phyloP scores from a whole-genome alignment of 1,140 invertebrate genomes.

The Nylanderia fulva region DNA sequence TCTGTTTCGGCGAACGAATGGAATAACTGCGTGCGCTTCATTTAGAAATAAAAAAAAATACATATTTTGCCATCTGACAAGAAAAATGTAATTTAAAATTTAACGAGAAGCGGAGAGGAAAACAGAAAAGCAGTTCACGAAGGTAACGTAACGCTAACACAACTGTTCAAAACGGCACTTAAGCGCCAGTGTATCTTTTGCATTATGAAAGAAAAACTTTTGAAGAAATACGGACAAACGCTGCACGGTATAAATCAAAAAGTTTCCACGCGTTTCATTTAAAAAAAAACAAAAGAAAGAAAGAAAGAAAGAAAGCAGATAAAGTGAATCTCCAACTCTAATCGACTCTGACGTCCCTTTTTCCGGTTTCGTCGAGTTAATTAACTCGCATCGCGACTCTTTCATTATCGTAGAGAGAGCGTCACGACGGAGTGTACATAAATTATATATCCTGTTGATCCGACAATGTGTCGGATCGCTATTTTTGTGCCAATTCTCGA shows the following conservation, averaged over 20 bases:
- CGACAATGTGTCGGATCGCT: slow-evolving; percentile 58
- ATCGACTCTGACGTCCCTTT: slow-evolving; percentile 64
- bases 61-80: not conserved
- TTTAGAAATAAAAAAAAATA: not conserved
- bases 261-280: slow-evolving; percentile 46
- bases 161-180: slow-evolving; percentile 54
- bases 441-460: slow-evolving; percentile 71
- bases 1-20: slow-evolving; percentile 5
- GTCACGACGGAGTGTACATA: slow-evolving; percentile 70
- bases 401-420: slow-evolving; percentile 70
- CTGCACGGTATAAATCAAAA: slow-evolving; percentile 56
- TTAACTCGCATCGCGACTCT: slow-evolving; percentile 75
- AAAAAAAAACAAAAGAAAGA: not conserved
- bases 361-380: slow-evolving; percentile 65
- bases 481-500: slow-evolving; percentile 60
- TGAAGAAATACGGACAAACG: slow-evolving; percentile 53
- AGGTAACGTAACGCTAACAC: slow-evolving; percentile 23
- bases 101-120: slow-evolving; percentile 1
- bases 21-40: not conserved
- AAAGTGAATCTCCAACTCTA: slow-evolving; percentile 65
- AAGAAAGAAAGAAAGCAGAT: slow-evolving; percentile 24
- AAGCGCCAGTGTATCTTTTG: slow-evolving; percentile 50
- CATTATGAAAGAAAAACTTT: slow-evolving; percentile 60
- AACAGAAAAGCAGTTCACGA: slow-evolving; percentile 12
- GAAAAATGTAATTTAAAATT: slow-evolving; percentile 56